Conservation (phyloP, 2,797 vertebrate genomes). For the Morelia viridis region DNA sequence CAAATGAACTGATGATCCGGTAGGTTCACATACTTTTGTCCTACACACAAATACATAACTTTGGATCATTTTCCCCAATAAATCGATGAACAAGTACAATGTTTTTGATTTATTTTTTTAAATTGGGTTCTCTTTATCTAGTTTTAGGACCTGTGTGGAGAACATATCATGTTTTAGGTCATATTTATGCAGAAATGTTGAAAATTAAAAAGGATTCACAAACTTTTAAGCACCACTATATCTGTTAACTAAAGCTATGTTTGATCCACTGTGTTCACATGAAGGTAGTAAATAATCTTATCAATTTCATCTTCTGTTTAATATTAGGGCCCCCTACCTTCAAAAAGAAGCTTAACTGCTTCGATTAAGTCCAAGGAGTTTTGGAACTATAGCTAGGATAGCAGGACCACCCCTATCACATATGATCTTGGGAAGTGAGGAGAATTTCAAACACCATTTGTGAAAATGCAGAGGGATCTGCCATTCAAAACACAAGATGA, state of each 20-base stretch:
- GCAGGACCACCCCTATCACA: background rate
- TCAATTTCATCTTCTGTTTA: conserved; percentile 12
- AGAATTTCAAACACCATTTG: background rate
- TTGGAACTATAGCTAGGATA: background rate
- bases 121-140: background rate
- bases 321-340: background rate
- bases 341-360: background rate
- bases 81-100: background rate
- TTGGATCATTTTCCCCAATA: background rate
- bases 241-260: background rate
- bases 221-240: conserved; percentile 1
- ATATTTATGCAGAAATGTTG: background rate
- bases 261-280: conserved; percentile 16
- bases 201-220: conserved; percentile 4
- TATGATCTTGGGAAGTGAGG: background rate
- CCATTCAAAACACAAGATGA: background rate
- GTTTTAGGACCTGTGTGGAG: background rate
- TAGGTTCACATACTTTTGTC: background rate
- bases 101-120: background rate
- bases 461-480: background rate
- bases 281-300: background rate
- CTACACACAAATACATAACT: background rate
- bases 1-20: background rate
- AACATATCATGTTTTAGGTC: background rate
- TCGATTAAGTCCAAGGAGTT: background rate